Base-by-base conservation (phyloP, 2,797 vertebrate genomes). In the Cynodonichthys magdalenae region DNA sequence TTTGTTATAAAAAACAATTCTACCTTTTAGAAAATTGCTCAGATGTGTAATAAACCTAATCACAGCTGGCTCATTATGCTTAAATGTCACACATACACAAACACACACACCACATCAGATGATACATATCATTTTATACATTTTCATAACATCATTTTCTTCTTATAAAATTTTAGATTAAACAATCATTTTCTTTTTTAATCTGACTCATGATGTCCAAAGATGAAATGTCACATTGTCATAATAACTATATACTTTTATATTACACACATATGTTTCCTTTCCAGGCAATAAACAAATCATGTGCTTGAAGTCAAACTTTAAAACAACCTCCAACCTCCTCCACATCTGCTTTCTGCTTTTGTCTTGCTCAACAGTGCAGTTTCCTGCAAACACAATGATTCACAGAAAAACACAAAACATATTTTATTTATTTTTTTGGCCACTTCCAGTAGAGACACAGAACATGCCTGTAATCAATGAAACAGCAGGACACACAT, bases 341-440 rank as follows among this genome's bases (percentile, higher is more conserved):
- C 50, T 27, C 27, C 50, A 15, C 17, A 17, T 0, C 52, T 19
- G 8, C 14, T 51, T 27, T 56, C 31, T 20, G 47, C 55, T 31
- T 15, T 55, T 20, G 58, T 74, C 64, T 85, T 75, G 77, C 72
- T 82, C 82, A 86, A 81, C 65, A 18, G 50, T 57, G 59, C 44
- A 74, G 67, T 76, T 72, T 83, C 52, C 72, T 60, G 53, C 69
- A 83, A 90, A 80, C 68, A 73, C 54, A 66, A 49, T 75, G 73
- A 86, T 74, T 86, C 80, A 87, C 63, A 53, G 59, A 59, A 76
- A 78, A 71, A 39, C 36, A 39, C 47, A 65, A 59, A 64, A 61
- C 66, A 18, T 51, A 59, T 51, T 61, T 20, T 45, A 12, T 19
- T 12, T 12, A 41, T 8, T n/a, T 47, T 47, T 9, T 47, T 19